Base-by-base conservation (phyloP, 1,140 invertebrate genomes). In the Drosophila santomea region DNA sequence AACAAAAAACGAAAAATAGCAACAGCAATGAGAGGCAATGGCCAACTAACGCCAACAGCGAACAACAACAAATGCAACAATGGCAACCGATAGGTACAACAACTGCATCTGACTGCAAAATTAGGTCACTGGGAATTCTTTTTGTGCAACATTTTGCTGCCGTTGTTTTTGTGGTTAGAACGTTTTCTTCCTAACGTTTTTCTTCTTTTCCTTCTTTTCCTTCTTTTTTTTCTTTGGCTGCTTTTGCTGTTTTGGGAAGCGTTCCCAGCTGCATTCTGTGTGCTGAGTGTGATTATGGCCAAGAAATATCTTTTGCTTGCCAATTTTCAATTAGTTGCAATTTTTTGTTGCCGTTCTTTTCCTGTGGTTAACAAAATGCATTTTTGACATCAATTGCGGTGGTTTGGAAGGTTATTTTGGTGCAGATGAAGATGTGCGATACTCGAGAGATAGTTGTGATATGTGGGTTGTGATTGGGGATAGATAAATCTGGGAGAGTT, bases 81-180 rank as follows among this genome's bases (percentile, higher is more conserved):
- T 55, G 60, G 60, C 68, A 72, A 54, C 15, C 77, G 59, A 74
- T 60, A 78, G 59, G 56, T 44, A 62, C 74, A 78, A 76, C 66
- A 84, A 84, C 78, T 86, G 74, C 82, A 84, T 81, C 81, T 74
- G 47, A 78, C 51, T 47, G 57, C 78, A 80, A 75, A 85, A 85
- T 81, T 81, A 62, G 82, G 82, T 85, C 81, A 84, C 81, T 84
- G 81, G 81, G 81, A 84, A 84, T 84, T 85, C 73, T 84, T 84
- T 81, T 81, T 66, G 56, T 81, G 67, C 67, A 71, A 58, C 67
- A 73, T 50, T 75, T 50, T 77, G 58, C 71, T 74, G 72, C 48
- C 59, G 72, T 61, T 74, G 57, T 73, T 68, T 67, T 71, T 68
- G 64, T 66, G 64, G 64, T 68, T 68, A 66, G 64, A 68, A 68